These are phyloP conservation scores for Apodemia duryi DNA, from an alignment of 2,888 invertebrate species.

Conservation along the genomic window DNA sequence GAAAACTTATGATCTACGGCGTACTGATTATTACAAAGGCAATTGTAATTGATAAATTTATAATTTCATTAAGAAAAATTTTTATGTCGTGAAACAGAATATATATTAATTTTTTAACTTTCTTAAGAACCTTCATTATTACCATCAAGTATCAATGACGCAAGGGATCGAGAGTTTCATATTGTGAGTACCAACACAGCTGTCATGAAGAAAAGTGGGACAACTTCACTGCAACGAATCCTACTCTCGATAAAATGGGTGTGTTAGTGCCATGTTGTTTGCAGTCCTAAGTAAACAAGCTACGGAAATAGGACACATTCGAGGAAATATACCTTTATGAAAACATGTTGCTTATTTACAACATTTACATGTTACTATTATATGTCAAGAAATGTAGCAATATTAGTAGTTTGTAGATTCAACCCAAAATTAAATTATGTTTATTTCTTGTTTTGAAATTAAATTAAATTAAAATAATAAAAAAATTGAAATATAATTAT, in stretches of 20 bases:
- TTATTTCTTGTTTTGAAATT: too few species aligned
- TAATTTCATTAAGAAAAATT: too few species aligned
- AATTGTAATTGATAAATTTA: too few species aligned
- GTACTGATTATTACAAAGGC: too few species aligned
- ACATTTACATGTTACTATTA: conserved; percentile 16
- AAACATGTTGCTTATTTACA: conserved; percentile 19
- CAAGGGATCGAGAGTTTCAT: neutral
- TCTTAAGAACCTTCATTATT: too few species aligned
- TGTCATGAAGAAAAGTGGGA: neutral
- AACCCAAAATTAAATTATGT: too few species aligned
- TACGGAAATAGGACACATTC: conserved; percentile 21
- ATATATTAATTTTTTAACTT: too few species aligned
- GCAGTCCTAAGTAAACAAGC: conserved; percentile 25
- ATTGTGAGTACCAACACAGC: neutral
- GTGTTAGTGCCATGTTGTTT: conserved; percentile 23
- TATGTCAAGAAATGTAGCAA: conserved; percentile 5
- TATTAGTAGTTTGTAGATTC: neutral
- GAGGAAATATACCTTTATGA: conserved; percentile 16
- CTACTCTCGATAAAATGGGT: conserved; percentile 23
- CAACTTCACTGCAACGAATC: conserved; percentile 6
- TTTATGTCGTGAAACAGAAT: too few species aligned
- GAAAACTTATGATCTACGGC: too few species aligned
- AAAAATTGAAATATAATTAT: too few species aligned
- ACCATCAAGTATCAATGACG: neutral
- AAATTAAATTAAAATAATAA: too few species aligned